Evolutionary conservation across 2,888 invertebrate genomes (phyloP), one percentile per base, ranked within the genome.

Genomic region (Abrostola tripartita): DNA sequence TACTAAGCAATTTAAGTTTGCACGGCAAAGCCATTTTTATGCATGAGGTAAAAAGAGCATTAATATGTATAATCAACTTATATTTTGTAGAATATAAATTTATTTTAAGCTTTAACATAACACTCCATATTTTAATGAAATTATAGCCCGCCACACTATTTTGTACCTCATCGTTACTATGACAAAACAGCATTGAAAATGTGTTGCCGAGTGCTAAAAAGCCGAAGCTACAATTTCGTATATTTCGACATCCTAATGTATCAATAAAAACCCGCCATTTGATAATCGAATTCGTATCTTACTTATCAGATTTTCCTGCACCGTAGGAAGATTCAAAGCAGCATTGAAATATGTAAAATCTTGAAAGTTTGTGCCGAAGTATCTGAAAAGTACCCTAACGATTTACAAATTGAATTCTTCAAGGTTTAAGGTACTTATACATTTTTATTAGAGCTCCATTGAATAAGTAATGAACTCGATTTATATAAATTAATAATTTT

Each of bases 381-480:
- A 47, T 24, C 24, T 24, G 14, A 14, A 14, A 47, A 47, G 14
- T 47, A 24, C 44, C 5, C 44, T 47, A 47, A 61, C 40, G 37
- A 68, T 61, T 54, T 68, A 12, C 53, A 53, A 70, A 74, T 12
- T 47, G 37, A 57, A 12, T 55, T 44, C 24, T 5, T 57, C 53
- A 54, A 57, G 36, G 14, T 36, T 49, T 40, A 37, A 12, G 47
- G 11, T 36, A 55, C 52, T 70, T 52, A 12, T 51, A 64, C 60
- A 56, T 63, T 58, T 61, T 50, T 74, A 70, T 74, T 40, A 70
- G 52, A 59, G 54, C 40, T 10, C 52, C 44, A 56, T 61, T 63
- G 54, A 74, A 64, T 70, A 64, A 64, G 36, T 54, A 51, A 69
- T 47, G 50, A 60, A 58, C 42, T 69, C 40, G 60, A 58, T 64